These are phyloP conservation scores for Beroe ovata DNA, from an alignment of 37 sponge, comb jelly and placozoan species.

Conservation along the genomic window DNA sequence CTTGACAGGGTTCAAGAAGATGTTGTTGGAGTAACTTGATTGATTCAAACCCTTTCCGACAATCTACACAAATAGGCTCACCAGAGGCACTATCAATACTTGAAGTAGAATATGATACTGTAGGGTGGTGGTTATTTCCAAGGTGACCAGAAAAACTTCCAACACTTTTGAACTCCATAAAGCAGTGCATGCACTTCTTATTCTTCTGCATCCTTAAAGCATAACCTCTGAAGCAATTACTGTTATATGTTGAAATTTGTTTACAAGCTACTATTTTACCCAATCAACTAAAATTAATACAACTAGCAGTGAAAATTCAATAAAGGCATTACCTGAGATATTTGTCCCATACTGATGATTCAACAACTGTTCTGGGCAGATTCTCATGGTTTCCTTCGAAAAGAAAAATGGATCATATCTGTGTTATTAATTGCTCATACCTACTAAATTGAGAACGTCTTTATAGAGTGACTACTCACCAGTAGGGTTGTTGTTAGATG, in stretches of 20 bases:
- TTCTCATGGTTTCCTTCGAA: too few species aligned
- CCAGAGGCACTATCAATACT: background rate
- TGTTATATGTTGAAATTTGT: background rate
- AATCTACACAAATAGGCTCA: slow-evolving; percentile 22
- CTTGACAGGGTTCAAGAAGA: background rate
- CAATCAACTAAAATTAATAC: background rate
- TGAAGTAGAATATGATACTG: slow-evolving; percentile 19
- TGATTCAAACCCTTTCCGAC: background rate
- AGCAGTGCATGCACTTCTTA: slow-evolving; percentile 42
- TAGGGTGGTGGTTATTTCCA: slow-evolving; percentile 25
- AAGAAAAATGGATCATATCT: background rate
- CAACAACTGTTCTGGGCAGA: too few species aligned
- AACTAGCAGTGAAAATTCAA: background rate
- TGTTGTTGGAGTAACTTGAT: background rate
- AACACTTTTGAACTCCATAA: slow-evolving; percentile 5
- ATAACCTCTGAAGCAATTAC: background rate
- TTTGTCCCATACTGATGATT: background rate
- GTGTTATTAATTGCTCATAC: too few species aligned
- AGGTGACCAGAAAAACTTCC: background rate
- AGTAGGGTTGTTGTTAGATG: background rate
- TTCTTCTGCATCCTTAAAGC: background rate
- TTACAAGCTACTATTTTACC: too few species aligned
- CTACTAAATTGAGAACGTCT: too few species aligned
- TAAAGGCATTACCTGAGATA: background rate
- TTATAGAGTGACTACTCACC: background rate